Base-by-base conservation (phyloP, 35 echinoderm and acorn worm genomes). In the Nesometra sesokonis region DNA sequence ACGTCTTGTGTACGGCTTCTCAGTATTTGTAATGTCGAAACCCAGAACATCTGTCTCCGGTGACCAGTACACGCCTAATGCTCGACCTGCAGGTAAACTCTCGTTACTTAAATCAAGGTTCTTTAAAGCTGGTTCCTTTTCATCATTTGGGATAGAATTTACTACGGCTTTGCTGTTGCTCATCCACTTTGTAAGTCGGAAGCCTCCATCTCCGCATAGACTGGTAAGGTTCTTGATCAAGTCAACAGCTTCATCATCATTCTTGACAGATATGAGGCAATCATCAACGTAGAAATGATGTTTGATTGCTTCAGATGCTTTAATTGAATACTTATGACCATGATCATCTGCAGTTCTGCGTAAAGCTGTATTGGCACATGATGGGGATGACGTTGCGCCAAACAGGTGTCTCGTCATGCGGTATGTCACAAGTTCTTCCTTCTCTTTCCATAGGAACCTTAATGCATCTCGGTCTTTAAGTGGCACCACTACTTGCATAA, bases 231-330 rank as follows among this genome's bases (percentile, higher is more conserved):
- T 82, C 23, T 88, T 77, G 21, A 17, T 21, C 11, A 84, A 78
- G 0, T 21, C 57, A 15, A 57, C 29, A 79, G 38, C 82, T 27
- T 89, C 33, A 5, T 30, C 29, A 0, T 0, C 32, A 80, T 35
- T 37, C 30, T 33, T 0, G 9, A 78, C 57, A 35, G 80, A 27
- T 30, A 30, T 13, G 43, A 89, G 35, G 29, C 80, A 84, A 77
- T 89, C 88, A 84, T 84, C 88, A 33, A 77, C 43, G 37, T 84
- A 85, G 35, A 89, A 89, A 13, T 82, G 43, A 5, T 43, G 8
- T 23, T 83, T 2, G 2, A 89, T 77, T 23, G 88, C 82, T 29
- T 78, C 84, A 33, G n/a, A 23, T 77, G 40, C 36, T 30, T 88
- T 79, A 9, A 19, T 8, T 35, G 13, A n/a, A 37, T 82, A 88